A percentile compares a stretch with the other conserved stretches of the same genome.
Evolutionary conservation across 2,113 vertebrate genomes (phyloP).

Genomic region (Serinus canaria): DNA sequence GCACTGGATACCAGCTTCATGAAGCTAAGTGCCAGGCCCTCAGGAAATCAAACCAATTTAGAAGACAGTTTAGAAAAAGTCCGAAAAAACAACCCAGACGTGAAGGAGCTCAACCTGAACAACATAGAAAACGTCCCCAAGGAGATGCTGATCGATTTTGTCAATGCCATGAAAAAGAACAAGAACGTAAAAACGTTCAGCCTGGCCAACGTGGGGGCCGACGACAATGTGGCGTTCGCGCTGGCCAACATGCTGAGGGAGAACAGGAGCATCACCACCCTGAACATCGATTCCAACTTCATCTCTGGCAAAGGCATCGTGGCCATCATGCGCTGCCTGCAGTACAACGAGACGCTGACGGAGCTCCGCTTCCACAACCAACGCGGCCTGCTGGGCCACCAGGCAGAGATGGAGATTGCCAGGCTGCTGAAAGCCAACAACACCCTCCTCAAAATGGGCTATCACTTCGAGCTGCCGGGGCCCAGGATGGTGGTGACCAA

Average conservation of each 20-base stretch:
- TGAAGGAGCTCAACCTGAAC: slow-evolving; percentile 95
- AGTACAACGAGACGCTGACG: slow-evolving; percentile 92
- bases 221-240: slow-evolving; percentile 85
- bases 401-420: slow-evolving; percentile 94
- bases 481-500: slow-evolving; percentile 98
- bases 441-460: slow-evolving; percentile 95
- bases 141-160: slow-evolving; percentile 92
- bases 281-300: slow-evolving; percentile 95
- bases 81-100: slow-evolving; percentile 82
- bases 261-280: slow-evolving; percentile 88
- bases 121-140: slow-evolving; percentile 98
- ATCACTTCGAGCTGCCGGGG: slow-evolving; percentile 93
- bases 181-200: slow-evolving; percentile 89
- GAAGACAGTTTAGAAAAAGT: slow-evolving; percentile 88
- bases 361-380: slow-evolving; percentile 99
- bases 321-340: slow-evolving; percentile 93
- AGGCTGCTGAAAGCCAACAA: slow-evolving; percentile 91
- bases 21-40: slow-evolving; percentile 91
- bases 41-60: slow-evolving; percentile 94
- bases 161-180: slow-evolving; percentile 91
- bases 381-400: slow-evolving; percentile 95
- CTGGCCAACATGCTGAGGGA: slow-evolving; percentile 96
- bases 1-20: slow-evolving; percentile 82
- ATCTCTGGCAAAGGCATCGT: slow-evolving; percentile 92
- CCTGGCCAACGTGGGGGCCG: slow-evolving; percentile 91